Evolutionary conservation across 2,797 vertebrate genomes (phyloP).

Genomic region (Gallinago solitaria): DNA sequence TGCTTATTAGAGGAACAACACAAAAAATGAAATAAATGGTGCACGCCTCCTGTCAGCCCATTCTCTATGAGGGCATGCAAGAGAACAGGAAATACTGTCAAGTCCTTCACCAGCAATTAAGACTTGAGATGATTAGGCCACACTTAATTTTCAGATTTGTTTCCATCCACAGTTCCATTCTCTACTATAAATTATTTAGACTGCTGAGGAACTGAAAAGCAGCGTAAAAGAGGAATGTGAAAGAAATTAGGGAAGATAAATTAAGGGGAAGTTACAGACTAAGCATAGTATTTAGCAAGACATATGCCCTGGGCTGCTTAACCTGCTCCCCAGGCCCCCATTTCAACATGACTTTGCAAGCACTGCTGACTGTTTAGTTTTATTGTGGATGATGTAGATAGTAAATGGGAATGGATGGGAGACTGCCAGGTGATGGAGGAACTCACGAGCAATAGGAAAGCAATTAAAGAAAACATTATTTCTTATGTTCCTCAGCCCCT

Average conservation of each 20-base stretch:
- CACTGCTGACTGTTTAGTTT: not conserved
- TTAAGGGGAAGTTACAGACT: not conserved
- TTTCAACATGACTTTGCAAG: not conserved
- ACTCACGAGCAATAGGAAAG: not conserved
- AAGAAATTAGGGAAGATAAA: not conserved
- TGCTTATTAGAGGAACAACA: not conserved
- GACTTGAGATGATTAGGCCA: not conserved
- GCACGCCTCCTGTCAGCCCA: not conserved
- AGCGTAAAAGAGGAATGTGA: not conserved
- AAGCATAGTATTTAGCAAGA: not conserved
- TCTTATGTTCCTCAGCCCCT: not conserved
- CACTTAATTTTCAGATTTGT: not conserved
- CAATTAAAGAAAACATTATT: not conserved
- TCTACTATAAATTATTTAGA: not conserved
- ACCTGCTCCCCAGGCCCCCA: not conserved
- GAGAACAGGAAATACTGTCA: not conserved
- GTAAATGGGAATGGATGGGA: not conserved
- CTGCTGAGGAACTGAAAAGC: not conserved
- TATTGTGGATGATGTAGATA: not conserved
- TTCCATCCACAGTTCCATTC: not conserved
- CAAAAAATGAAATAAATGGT: not conserved
- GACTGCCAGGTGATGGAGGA: not conserved
- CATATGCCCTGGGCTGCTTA: not conserved
- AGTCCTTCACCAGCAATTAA: not conserved
- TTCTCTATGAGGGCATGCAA: not conserved